Evolutionary conservation across 2,113 vertebrate species (phyloP), one percentile per base, ranked within the genome.

Genomic region (Bos indicus): DNA sequence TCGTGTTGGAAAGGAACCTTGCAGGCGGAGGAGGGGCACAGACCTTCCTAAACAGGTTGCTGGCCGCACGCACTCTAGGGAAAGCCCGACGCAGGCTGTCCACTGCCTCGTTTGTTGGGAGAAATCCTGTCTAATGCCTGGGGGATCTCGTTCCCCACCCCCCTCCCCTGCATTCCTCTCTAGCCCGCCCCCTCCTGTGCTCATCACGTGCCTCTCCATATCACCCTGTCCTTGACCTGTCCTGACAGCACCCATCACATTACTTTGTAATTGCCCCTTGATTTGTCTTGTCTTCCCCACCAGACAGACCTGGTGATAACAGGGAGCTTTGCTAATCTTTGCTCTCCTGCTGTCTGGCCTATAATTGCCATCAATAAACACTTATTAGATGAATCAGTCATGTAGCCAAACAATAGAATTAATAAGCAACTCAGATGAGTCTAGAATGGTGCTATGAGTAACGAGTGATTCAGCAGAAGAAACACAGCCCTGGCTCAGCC

Each of bases 191-290:
- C 26, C 28, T n/a, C 2, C 84, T 48, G 19, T 21, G 43, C 56
- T 91, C 7, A 8, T 16, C 17, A 1, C 2, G 26, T 26, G 67
- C 25, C 19, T 57, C 51, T 78, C 21, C 3, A 0, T 7, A 0
- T 46, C 13, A 1, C 1, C 10, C 7, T 28, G 78, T 57, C 5
- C 52, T 36, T 81, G 71, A 40, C 51, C 17, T 21, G 12, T 59
- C 9, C 0, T 26, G 11, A 51, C 0, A n/a, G 30, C 71, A 9
- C 86, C 13, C 15, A 25, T 26, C 64, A 26, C 30, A 0, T 51
- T 12, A 51, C 36, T 51, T 40, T n/a, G 48, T 62, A 30, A 80
- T 36, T 67, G 77, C 74, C 48, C 17, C 46, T 89, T 54, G 54
- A 40, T 30, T 74, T 57, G 36, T 85, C 89, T 67, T 28, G 48